Evolutionary conservation across 2,113 vertebrate species (phyloP).

Genomic region (Istiophorus platypterus): DNA sequence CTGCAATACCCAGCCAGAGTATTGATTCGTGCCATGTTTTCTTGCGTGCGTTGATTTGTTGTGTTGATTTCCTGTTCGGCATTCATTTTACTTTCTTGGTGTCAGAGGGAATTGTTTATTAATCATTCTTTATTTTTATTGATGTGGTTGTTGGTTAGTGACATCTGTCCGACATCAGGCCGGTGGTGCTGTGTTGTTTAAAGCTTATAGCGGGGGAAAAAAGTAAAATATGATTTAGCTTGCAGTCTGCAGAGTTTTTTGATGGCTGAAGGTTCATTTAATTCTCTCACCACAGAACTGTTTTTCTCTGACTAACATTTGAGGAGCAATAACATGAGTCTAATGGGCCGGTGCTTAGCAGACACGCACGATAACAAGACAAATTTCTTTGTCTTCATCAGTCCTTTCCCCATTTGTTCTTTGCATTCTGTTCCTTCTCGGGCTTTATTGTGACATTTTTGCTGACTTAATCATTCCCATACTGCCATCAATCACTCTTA

Average conservation of each 20-base stretch:
- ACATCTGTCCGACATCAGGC: too few species aligned
- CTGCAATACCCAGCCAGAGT: too few species aligned
- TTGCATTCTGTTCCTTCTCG: conserved; percentile 8
- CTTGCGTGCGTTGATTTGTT: too few species aligned
- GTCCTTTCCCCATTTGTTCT: background rate
- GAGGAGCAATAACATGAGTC: conserved; percentile 59
- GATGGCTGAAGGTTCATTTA: conserved; percentile 66
- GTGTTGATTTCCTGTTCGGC: too few species aligned
- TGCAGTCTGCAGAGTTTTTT: conserved; percentile 23
- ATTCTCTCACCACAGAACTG: conserved; percentile 53
- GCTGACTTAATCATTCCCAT: conserved; percentile 34
- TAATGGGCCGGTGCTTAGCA: conserved; percentile 54
- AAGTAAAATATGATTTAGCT: conserved; percentile 26
- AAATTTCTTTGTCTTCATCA: conserved; percentile 6
- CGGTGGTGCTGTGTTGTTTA: too few species aligned
- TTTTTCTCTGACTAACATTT: conserved; percentile 65
- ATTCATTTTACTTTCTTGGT: too few species aligned
- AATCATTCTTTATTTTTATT: too few species aligned
- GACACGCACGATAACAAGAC: conserved; percentile 23
- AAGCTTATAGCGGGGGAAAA: too few species aligned
- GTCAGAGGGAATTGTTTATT: too few species aligned
- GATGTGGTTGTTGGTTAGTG: too few species aligned
- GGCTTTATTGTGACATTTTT: conserved; percentile 29
- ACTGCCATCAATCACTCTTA: conserved; percentile 38
- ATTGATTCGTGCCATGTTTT: too few species aligned